Base-by-base conservation (phyloP, 2,888 invertebrate genomes). In the Spilarctia lutea region DNA sequence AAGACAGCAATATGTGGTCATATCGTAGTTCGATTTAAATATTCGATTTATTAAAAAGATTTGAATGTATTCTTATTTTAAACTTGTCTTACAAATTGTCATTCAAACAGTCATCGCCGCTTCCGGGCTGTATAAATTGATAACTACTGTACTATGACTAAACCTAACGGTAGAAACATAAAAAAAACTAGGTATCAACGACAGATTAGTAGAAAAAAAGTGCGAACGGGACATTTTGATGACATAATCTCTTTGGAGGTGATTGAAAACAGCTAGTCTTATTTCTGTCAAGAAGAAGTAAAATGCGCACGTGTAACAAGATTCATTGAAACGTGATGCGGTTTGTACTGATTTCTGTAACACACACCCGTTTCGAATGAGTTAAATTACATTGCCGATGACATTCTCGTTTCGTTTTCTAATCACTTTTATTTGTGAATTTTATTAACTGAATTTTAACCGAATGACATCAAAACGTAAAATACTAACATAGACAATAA, bases 381-480 rank as follows among this genome's bases (percentile, higher is more conserved):
- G 68, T 91, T 87, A 73, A 75, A 78, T 92, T 89, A 86, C 90
- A 83, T 73, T 42, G 71, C 79, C 81, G 76, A 81, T 81, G 81
- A 75, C 79, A 79, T 83, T 88, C 83, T 76, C 76, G 82, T 87
- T 88, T 88, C 84, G 79, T 87, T 91, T 91, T 90, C 88, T 89
- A 90, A 87, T 83, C 78, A 87, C 84, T 89, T 87, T 88, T 83
- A 80, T 84, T 85, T 79, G 75, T 56, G 63, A 42, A 72, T 24
- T 74, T 68, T 27, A 60, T 33, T 65, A 75, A 68, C 73, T 77
- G 70, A 56, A 39, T n/a, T 52, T 48, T 6, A 48, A 52, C 1
- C 30, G 20, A 30, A 63, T 63, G 30, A 63, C 30, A 30, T 63
- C 60, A 63, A 30, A 30, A 27, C 4, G 30, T 63, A 63, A 13